A percentile compares a stretch with the other conserved stretches of the same genome.
These are phyloP conservation scores for Lepus townsendii DNA, from an alignment of 2,797 vertebrate species.

Conservation along the genomic window DNA sequence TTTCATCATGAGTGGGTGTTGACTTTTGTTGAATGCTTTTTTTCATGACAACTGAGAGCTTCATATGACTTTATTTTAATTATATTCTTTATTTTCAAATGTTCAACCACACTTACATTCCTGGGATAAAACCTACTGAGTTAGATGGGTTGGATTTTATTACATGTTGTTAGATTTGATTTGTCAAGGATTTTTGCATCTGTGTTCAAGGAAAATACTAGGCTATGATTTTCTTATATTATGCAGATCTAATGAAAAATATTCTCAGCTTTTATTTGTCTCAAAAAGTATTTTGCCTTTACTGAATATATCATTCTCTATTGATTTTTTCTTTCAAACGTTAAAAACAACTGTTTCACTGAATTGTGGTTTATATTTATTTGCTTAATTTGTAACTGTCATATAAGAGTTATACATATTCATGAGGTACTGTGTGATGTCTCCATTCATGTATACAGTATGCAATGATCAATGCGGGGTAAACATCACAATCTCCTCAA, in stretches of 20 bases:
- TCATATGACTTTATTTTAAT: background rate
- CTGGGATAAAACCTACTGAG: background rate
- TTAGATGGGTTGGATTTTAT: background rate
- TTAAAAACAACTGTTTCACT: slow-evolving; percentile 24
- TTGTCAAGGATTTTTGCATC: background rate
- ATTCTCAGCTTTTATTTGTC: background rate
- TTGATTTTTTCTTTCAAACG: background rate
- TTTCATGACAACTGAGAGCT: background rate
- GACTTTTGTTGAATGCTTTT: background rate
- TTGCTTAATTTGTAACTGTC: no score
- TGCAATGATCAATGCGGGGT: no score
- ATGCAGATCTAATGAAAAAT: background rate
- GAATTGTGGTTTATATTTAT: background rate
- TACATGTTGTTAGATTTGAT: background rate
- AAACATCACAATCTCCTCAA: no score
- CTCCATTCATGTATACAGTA: no score
- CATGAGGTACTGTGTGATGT: no score
- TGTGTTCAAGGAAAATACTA: background rate
- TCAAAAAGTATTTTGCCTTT: background rate
- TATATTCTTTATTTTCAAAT: no score
- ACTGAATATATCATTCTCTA: background rate
- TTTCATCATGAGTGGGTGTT: no score
- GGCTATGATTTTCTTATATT: background rate
- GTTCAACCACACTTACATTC: background rate
- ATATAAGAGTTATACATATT: no score